Base-by-base conservation (phyloP, 1,140 invertebrate species). In the Teleogryllus occipitalis region DNA sequence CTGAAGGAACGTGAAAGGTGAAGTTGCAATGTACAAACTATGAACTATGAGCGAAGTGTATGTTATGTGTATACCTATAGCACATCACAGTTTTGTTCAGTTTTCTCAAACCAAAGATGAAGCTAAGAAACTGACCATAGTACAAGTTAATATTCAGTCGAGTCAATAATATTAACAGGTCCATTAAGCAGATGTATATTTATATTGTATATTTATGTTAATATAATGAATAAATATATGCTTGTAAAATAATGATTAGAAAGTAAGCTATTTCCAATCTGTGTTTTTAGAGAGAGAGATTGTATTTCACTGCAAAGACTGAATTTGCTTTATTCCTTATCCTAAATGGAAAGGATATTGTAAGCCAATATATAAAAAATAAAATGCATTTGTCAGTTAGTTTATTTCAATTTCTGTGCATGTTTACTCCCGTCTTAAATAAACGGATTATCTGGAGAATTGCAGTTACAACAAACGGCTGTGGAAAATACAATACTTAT, bases 181-280 rank as follows among this genome's bases (percentile, higher is more conserved):
- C 54, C 54, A 65, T 65, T 65, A 65, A 65, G 54, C 54, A 65
- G 54, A 65, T 65, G 54, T 65, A 65, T 65, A 65, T 65, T 65
- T 65, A 65, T 65, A 65, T 65, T 65, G 54, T 65, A 65, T 65
- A 65, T 65, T 65, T 65, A 65, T 65, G 54, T 65, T 65, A 65
- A 65, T 18, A 65, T 65, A 65, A 65, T 65, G 18, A 65, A 65
- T 65, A 65, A 65, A 65, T 65, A 65, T 65, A 65, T 65, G 54
- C 54, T 65, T 65, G 54, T 65, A 65, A 65, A 18, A 65, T 65
- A 65, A 65, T 14, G 10, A 65, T 18, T 65, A 65, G 54, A 65
- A 65, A 65, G 54, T 39, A 65, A 65, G 54, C 54, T 14, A 65
- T 65, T 39, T 65, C 54, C 54, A 65, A 65, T 65, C 10, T 65